Conservation (phyloP, 2,797 vertebrate genomes). For the Uromys caudimaculatus region DNA sequence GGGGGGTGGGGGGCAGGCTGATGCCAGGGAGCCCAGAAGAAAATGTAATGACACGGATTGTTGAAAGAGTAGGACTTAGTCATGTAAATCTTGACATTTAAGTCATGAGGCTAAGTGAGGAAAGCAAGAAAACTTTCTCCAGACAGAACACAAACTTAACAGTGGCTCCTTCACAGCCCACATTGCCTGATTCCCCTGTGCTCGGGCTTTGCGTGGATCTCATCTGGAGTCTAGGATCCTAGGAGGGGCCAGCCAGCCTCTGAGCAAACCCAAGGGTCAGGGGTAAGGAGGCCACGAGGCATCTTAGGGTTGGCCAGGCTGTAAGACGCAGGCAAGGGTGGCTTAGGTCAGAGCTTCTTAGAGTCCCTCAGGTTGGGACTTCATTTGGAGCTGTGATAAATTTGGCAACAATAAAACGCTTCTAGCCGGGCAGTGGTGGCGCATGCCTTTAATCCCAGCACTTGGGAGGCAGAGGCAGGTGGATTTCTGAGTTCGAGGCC, state of each 20-base stretch:
- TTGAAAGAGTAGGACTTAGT: background rate
- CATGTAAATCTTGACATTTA: background rate
- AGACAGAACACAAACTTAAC: background rate
- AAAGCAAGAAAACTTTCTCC: background rate
- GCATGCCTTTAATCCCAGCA: too few relatives aligned
- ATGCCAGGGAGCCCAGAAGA: background rate
- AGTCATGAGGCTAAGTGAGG: background rate
- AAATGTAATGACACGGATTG: background rate
- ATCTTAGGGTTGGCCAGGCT: background rate
- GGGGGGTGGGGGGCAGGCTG: background rate
- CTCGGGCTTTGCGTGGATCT: background rate
- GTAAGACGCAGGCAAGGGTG: background rate
- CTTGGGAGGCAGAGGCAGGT: too few relatives aligned
- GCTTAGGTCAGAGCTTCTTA: background rate
- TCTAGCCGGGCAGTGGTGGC: too few relatives aligned
- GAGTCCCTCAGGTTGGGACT: background rate
- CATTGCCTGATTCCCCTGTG: fast-evolving
- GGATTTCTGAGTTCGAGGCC: too few relatives aligned
- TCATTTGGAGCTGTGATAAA: background rate
- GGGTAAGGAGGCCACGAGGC: background rate
- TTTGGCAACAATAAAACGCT: background rate
- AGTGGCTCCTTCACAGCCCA: fast-evolving
- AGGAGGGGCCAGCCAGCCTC: background rate
- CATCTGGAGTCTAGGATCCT: background rate
- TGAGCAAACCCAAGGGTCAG: background rate